A percentile compares a stretch with the other conserved stretches of the same genome.
Evolutionary conservation across 2,797 vertebrate genomes (phyloP).

Genomic region (Thripadectes ignobilis): DNA sequence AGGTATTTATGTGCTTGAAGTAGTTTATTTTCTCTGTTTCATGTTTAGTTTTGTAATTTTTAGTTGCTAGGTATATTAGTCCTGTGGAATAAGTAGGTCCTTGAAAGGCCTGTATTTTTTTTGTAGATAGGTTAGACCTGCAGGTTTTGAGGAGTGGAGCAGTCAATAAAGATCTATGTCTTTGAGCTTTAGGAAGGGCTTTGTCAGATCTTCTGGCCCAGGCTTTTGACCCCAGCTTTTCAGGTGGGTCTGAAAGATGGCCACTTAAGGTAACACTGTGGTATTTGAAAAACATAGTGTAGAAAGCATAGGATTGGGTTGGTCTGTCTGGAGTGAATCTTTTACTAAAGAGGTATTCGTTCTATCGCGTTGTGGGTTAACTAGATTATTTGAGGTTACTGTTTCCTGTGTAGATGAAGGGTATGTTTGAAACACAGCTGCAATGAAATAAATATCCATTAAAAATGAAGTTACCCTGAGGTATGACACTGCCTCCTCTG

Average conservation of each 20-base stretch:
- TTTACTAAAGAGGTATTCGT: neutral
- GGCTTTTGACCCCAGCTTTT: neutral
- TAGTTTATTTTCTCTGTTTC: neutral
- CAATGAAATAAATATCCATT: neutral
- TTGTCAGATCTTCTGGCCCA: neutral
- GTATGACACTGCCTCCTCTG: neutral
- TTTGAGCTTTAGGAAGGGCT: neutral
- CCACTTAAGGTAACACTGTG: neutral
- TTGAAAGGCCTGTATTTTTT: neutral
- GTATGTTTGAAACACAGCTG: neutral
- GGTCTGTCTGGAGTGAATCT: neutral
- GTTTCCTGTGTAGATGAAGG: neutral
- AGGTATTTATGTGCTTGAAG: neutral
- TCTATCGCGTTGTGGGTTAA: neutral
- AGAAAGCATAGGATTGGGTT: neutral
- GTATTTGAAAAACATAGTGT: neutral
- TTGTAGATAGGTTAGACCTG: neutral
- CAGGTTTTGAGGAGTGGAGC: neutral
- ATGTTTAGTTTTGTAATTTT: neutral
- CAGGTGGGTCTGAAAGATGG: neutral
- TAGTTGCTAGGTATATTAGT: neutral
- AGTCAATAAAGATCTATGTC: neutral
- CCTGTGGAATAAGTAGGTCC: neutral
- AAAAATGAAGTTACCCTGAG: neutral
- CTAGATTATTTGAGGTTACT: neutral